Evolutionary conservation across 2,888 invertebrate genomes (phyloP), one percentile per base, ranked within the genome.

Genomic region (Drosophila recens): DNA sequence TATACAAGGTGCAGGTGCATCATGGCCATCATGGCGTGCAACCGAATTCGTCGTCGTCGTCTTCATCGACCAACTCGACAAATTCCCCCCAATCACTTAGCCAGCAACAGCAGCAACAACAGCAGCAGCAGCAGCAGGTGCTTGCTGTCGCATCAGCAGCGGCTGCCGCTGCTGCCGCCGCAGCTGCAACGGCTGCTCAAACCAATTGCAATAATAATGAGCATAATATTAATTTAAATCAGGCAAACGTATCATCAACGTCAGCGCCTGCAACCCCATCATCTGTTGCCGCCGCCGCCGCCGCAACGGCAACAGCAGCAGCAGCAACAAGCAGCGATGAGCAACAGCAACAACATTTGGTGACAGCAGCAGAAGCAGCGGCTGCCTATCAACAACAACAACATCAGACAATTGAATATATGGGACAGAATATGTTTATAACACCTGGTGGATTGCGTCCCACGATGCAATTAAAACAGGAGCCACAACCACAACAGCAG

Each of bases 391-490:
- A 87, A 56, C 90, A n/a, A n/a, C n/a, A n/a, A n/a, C n/a, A 90
- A 49, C 90, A 90, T 49, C 90, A 87, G 63, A 75, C 89, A 2
- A 92, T 92, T 71, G 92, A 92, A 88, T 92, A 92, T 33, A 84
- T 84, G 83, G 83, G 89, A 11, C 92, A 92, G 67, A 92, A 92
- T 68, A 92, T 92, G 91, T 92, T 92, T 56, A 91, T 92, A 53
- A 87, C 91, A 40, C 92, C 92, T 27, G 86, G 59, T n/a, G 65
- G 90, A 11, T 72, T 91, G 63, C 89, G 91, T 58, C 89, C 91
- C 13, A 79, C 86, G 6, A 75, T 86, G 79, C 83, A 90, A 64
- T 73, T 91, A 3, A 87, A 90, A 42, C 90, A 90, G 58, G 91
- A 90, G 66, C 87, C 83, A 38, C 80, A 76, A 38, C n/a, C n/a